Conservation (phyloP, 2,113 vertebrate genomes). For the Perca flavescens region DNA sequence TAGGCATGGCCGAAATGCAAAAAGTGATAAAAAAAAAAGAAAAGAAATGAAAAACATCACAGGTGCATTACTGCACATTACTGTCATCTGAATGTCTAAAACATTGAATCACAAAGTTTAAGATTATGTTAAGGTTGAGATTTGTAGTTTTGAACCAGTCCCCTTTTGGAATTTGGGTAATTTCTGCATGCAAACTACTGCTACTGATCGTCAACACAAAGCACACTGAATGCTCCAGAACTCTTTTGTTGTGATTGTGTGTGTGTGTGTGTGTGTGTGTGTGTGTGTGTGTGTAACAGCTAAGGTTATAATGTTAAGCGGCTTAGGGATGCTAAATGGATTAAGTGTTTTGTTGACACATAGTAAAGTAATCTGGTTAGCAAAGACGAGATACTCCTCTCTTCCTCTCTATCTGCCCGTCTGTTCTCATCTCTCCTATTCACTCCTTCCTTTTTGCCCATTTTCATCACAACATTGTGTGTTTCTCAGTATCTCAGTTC, state of each 20-base stretch:
- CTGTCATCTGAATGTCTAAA: background rate
- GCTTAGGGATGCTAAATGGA: slow-evolving; percentile 71
- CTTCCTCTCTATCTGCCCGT: background rate
- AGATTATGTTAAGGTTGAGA: background rate
- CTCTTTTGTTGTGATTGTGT: background rate
- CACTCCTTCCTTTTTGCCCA: background rate
- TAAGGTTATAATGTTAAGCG: slow-evolving; percentile 69
- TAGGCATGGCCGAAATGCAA: background rate
- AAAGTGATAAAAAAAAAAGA: background rate
- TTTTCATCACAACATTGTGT: background rate
- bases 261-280: slow-evolving; percentile 1
- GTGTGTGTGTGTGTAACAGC: slow-evolving; percentile 30
- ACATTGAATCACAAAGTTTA: background rate
- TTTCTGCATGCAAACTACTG: background rate
- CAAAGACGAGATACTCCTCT: slow-evolving; percentile 36
- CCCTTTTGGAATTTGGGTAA: background rate
- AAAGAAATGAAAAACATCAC: background rate
- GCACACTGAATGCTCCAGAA: background rate
- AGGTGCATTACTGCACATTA: background rate
- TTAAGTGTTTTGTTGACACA: slow-evolving; percentile 76
- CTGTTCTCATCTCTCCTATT: slow-evolving; percentile 8
- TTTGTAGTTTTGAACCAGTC: background rate
- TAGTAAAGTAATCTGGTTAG: slow-evolving; percentile 74
- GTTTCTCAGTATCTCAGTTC: background rate
- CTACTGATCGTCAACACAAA: background rate